phyloP scores from a whole-genome alignment of 2,797 vertebrate species.

The Dermochelys coriacea region DNA sequence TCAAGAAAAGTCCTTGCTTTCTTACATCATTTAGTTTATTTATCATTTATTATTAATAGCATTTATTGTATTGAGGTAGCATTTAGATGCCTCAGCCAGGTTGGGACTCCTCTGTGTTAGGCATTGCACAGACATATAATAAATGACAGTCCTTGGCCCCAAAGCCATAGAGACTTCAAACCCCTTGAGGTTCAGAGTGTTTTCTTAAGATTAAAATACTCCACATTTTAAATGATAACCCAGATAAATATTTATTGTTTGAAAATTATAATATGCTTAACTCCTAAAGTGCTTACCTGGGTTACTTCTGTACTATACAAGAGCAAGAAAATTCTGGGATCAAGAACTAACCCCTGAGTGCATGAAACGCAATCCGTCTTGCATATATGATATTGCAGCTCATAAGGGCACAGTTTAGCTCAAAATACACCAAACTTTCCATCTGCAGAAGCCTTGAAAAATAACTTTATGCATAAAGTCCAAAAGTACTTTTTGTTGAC shows the following conservation, averaged over 20 bases:
- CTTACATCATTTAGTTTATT: neutral
- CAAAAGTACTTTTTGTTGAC: neutral
- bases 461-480: neutral
- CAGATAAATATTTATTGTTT: too few relatives aligned
- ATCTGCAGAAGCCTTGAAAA: neutral
- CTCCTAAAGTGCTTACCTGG: neutral
- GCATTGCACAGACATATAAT: neutral
- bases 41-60: neutral
- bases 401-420: neutral
- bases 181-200: neutral
- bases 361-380: neutral
- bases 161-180: neutral
- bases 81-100: neutral
- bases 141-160: neutral
- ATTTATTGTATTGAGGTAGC: neutral
- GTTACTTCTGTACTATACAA: neutral
- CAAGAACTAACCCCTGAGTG: neutral
- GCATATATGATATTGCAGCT: neutral
- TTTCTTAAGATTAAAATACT: neutral
- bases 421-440: neutral
- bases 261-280: neutral
- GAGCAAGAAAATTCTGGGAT: neutral
- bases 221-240: neutral
- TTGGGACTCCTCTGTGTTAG: neutral
- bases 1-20: neutral